Evolutionary conservation across 2,888 invertebrate species (phyloP).

Genomic region (Brachyopa scutellaris): DNA sequence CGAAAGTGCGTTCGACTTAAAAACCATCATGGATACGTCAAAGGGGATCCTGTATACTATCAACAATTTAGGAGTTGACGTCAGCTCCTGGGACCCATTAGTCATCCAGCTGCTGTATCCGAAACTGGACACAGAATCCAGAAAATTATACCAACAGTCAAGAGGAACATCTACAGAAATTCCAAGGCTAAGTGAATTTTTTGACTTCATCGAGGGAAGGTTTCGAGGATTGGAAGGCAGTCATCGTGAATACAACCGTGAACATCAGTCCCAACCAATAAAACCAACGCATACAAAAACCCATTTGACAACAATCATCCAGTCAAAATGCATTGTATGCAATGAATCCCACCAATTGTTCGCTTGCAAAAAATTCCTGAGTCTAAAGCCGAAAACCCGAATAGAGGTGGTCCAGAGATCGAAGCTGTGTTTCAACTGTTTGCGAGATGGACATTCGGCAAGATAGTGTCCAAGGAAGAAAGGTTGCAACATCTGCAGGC

Average conservation of each 20-base stretch:
- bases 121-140: no score
- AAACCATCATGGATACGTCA: no score
- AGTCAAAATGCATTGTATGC: neutral
- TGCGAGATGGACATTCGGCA: neutral
- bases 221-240: neutral
- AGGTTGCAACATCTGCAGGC: neutral
- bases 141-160: no score
- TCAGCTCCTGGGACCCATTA: no score
- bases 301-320: neutral
- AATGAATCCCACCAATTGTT: neutral
- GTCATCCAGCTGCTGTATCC: no score
- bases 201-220: neutral
- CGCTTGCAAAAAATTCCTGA: neutral
- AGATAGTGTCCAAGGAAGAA: neutral
- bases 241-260: neutral
- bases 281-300: neutral
- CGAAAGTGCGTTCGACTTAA: no score
- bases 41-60: no score
- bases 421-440: neutral
- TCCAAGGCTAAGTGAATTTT: no score
- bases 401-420: neutral
- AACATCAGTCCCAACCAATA: neutral
- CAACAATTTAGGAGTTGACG: no score
- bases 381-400: neutral
- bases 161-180: no score